Base-by-base conservation (phyloP, 2,113 vertebrate genomes). In the Hippocampus comes region DNA sequence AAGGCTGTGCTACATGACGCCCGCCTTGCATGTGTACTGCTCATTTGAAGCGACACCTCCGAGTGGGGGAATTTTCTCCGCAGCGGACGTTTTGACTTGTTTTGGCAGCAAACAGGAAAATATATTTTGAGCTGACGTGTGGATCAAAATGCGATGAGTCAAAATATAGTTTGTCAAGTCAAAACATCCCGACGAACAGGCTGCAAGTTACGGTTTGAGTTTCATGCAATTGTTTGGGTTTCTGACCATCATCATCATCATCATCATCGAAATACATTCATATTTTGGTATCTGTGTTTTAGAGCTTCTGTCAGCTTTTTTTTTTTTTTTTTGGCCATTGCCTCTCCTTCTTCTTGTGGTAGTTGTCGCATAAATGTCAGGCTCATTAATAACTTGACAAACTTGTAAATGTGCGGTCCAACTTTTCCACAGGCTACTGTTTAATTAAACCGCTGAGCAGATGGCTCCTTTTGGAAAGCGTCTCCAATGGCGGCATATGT, bases 331-430 rank as follows among this genome's bases (percentile, higher is more conserved):
- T 25, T 59, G 12, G 56, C 38, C 18, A 42, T 38, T 38, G 20
- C 38, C 38, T 41, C 61, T 65, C 30, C 15, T 38, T n/a, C 38
- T 64, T 64, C 41, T 23, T 43, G 38, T 65, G 41, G 41, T 30
- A 20, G 63, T 65, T 65, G 21, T n/a, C n/a, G 41, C 23, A 65
- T 46, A 65, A 65, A 65, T 65, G 21, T 42, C 63, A 65, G 41
- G 41, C 63, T 65, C 63, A 43, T 65, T 65, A 65, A 65, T 65
- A 65, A 65, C 63, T 65, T 65, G 41, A 65, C 38, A 65, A 65
- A 65, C 63, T 65, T 65, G 63, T 65, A 46, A 65, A 65, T n/a
- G 43, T 15, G 11, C 27, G 21, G 21, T 65, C 63, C 63, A 65
- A 65, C 63, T 65, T 65, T 38, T 65, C 63, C 63, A 65, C 38